Evolutionary conservation across 2,888 invertebrate species (phyloP), one percentile per base, ranked within the genome.

Genomic region (Standfussiana lucernea): DNA sequence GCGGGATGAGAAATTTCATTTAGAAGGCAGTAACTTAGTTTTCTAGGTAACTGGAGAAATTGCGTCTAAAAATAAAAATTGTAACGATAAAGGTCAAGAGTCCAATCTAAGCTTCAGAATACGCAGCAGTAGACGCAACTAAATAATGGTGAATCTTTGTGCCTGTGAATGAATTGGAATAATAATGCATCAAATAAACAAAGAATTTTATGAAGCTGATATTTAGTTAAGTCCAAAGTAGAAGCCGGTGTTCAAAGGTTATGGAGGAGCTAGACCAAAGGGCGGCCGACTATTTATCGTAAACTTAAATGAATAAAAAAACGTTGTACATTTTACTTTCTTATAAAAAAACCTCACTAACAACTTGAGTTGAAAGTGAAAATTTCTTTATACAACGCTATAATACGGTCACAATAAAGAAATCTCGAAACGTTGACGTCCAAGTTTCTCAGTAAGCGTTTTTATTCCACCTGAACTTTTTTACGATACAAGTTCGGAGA

Each of bases 401-500:
- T 77, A 85, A 83, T 79, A 83, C 62, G 71, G 75, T 32, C 65
- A 74, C 81, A 80, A 79, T 80, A 74, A 82, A 84, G 84, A 87
- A 89, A 89, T 84, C 87, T 88, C 68, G 77, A 73, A 80, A 72
- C 77, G 77, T 82, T 79, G 81, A 85, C 70, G 71, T 40, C 67
- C 13, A 89, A 85, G 78, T 83, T 85, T 82, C 75, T 72, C 79
- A 80, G 88, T 86, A 89, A 89, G 77, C 83, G 85, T 87, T 77
- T 73, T 87, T 86, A 79, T 86, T 82, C 79, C 85, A 88, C 89
- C 89, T 90, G 88, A 90, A 92, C 93, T 91, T 91, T 92, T 93
- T 92, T 92, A 93, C 91, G 92, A 91, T 91, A 89, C 89, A 91
- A 92, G 90, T 92, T 90, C 74, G 77, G 67, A 80, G 78, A 82